Evolutionary conservation across 2,888 invertebrate genomes (phyloP), one percentile per base, ranked within the genome.

Genomic region (Diarsia mendica): DNA sequence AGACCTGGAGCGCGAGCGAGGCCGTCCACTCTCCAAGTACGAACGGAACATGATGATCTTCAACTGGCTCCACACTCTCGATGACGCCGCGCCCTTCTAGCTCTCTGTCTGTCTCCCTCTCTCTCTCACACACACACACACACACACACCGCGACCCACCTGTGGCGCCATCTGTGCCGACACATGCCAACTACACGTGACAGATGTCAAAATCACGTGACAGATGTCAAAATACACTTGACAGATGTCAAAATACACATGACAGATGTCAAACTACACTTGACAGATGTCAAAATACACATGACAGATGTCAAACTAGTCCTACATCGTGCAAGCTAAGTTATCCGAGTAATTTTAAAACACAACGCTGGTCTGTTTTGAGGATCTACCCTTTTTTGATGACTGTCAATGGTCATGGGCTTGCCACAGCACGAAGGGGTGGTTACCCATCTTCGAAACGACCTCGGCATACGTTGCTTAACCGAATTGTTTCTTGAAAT

Each of bases 1-100:
- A 0, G 98, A 98, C 89, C 97, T 98, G 51, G 98, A 98, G 88
- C 96, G 98, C 71, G 98, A 98, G 90, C 96, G 98, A 0, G 98
- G 98, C 0, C 98, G 98, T 78, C 98, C 98, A 0, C 96, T 98
- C 18, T 98, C 98, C n/a, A 98, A 98, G 89, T 98, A 98, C 94
- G 98, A 98, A 90, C 95, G 98, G n/a, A 99, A 99, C 93, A 98
- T 99, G 98, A 98, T 99, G 98, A 99, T 99, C 76, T 99, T 99
- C 95, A 99, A 99, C 94, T 99, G 99, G 99, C 97, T 99, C 2
- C 98, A 99, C 92, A 98, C 98, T 2, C 96, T 99, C 33, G 98
- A 98, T 91, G 98, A 98, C 85, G 97, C 97, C 0, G 97, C 97
- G 9, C 95, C 96, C 4, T 95, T 95, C 88, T 95, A 95, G 88